phyloP scores from a whole-genome alignment of 37 sponge, comb jelly and placozoan genomes.

The Beroe ovata region DNA sequence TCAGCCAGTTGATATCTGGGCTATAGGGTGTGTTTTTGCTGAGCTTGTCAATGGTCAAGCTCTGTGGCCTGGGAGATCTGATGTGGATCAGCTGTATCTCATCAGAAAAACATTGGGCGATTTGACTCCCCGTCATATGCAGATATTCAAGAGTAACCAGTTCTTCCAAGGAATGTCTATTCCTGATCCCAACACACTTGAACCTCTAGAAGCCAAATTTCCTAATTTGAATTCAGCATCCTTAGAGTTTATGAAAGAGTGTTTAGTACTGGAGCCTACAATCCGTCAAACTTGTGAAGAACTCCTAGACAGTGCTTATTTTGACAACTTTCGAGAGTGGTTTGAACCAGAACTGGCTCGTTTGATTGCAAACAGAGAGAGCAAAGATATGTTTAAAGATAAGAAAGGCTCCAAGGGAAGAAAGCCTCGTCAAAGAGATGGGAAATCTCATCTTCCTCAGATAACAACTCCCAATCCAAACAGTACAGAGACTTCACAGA shows the following conservation, averaged over 20 bases:
- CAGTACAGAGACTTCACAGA: conserved; percentile 30
- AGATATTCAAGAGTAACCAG: conserved; percentile 80
- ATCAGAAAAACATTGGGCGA: conserved; percentile 89
- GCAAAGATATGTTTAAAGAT: conserved; percentile 58
- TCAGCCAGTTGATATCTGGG: conserved; percentile 97
- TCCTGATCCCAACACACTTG: conserved; percentile 78
- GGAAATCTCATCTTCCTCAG: conserved; percentile 57
- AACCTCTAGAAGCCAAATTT: conserved; percentile 77
- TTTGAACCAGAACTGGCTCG: conserved; percentile 86
- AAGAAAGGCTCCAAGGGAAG: conserved; percentile 63
- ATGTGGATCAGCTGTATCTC: conserved; percentile 92
- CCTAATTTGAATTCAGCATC: conserved; percentile 69
- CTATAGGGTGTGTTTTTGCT: conserved; percentile 96
- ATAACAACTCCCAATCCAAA: conserved; percentile 64
- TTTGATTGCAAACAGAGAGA: conserved; percentile 39
- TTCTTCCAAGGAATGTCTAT: conserved; percentile 85
- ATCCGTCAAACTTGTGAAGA: conserved; percentile 87
- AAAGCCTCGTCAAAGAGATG: conserved; percentile 51
- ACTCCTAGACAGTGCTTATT: conserved; percentile 87
- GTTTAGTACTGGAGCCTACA: conserved; percentile 87
- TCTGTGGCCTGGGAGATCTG: conserved; percentile 92
- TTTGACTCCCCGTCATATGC: conserved; percentile 86
- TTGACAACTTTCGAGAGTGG: conserved; percentile 91
- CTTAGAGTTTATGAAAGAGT: conserved; percentile 78
- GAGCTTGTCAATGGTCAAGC: conserved; percentile 90